Conservation (phyloP, 2,113 vertebrate genomes). For the Lasiurus cinereus region DNA sequence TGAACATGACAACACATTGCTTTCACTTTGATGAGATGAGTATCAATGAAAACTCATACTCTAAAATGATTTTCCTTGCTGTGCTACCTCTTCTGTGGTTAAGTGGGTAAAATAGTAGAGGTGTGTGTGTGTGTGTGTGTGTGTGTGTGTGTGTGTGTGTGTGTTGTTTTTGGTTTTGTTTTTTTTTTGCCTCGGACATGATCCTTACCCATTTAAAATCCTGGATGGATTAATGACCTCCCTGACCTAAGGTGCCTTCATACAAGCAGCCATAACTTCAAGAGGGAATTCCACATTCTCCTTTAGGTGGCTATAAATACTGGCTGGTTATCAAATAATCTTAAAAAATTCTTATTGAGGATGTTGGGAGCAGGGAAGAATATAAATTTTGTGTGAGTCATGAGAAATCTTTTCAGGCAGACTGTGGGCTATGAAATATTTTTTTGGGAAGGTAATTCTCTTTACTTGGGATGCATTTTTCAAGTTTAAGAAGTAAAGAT, state of each 20-base stretch:
- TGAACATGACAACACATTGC: background rate
- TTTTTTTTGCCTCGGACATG: background rate
- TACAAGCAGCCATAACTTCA: background rate
- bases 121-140: no score
- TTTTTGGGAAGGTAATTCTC: background rate
- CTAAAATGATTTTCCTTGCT: background rate
- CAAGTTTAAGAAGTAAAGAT: background rate
- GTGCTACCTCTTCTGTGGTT: background rate
- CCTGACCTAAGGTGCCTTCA: slow-evolving; percentile 10
- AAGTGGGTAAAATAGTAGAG: background rate
- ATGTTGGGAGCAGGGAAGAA: background rate
- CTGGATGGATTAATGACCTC: slow-evolving; percentile 35
- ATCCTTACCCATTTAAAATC: background rate
- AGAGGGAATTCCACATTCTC: background rate
- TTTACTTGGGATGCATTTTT: slow-evolving; percentile 7
- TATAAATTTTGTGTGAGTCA: background rate
- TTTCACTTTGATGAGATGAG: background rate
- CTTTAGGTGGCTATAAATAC: slow-evolving; percentile 15
- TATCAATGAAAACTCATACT: background rate
- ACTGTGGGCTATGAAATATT: background rate
- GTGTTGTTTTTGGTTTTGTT: background rate
- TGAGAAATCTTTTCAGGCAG: background rate
- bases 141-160: no score
- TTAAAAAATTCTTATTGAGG: slow-evolving; percentile 33
- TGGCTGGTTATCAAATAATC: background rate